Percentiles rank a stretch among this genome's conserved stretches.
Evolutionary conservation across 2,797 vertebrate species (phyloP).

Genomic region (Brachyalestes nurse): DNA sequence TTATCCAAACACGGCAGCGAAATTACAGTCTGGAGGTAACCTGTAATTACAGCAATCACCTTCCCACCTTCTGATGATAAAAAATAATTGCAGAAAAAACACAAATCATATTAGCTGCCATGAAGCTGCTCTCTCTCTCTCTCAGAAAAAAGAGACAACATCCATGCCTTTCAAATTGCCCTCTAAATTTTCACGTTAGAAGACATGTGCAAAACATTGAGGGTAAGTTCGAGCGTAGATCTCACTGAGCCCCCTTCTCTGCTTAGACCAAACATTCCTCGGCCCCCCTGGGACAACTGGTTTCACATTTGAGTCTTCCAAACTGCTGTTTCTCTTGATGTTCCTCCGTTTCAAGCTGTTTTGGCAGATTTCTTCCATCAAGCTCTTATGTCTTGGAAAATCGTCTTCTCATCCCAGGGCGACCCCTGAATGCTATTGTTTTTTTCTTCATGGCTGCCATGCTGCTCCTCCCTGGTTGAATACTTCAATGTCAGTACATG

Average conservation of each 20-base stretch:
- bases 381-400: background rate
- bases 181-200: constrained; percentile 27
- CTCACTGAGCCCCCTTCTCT: constrained; percentile 14
- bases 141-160: constrained; percentile 5
- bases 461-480: background rate
- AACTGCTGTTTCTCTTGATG: background rate
- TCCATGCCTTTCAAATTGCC: background rate
- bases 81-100: constrained; percentile 23
- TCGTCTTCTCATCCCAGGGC: constrained; percentile 10
- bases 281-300: constrained; percentile 11
- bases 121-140: background rate
- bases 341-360: constrained; percentile 15
- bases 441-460: constrained; percentile 7
- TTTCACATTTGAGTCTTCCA: constrained; percentile 41
- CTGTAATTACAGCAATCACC: constrained; percentile 32
- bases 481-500: constrained; percentile 59
- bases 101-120: background rate
- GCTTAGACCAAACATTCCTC: constrained; percentile 48
- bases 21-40: constrained; percentile 28
- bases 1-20: background rate
- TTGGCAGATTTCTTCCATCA: constrained; percentile 27
- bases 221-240: constrained; percentile 37
- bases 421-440: background rate
- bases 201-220: constrained; percentile 43
- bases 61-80: constrained; percentile 21